Evolutionary conservation across 2,888 invertebrate species (phyloP).

Genomic region (Sclerodermus sp.): DNA sequence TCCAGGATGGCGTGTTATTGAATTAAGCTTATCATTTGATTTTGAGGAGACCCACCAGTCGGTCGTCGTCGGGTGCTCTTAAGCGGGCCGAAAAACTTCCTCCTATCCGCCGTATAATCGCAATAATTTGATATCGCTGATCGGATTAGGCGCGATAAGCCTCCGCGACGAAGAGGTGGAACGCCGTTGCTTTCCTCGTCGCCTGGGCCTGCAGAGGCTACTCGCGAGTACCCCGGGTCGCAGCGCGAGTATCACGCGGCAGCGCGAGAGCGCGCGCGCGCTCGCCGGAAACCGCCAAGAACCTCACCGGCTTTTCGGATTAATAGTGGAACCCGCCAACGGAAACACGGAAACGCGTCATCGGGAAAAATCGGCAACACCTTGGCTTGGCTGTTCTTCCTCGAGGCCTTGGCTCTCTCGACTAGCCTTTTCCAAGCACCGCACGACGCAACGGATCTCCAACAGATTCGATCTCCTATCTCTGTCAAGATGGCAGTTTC

Average conservation of each 20-base stretch:
- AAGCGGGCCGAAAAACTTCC: slow-evolving; percentile 55
- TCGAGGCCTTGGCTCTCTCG: too few species aligned
- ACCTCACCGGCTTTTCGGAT: not conserved
- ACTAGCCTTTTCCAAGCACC: too few species aligned
- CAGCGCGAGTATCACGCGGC: slow-evolving; percentile 15
- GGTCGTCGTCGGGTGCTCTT: slow-evolving; percentile 55
- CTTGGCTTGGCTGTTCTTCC: too few species aligned
- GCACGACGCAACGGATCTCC: too few species aligned
- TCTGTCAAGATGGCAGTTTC: too few species aligned
- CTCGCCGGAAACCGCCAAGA: slow-evolving; percentile 1
- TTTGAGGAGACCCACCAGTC: slow-evolving; percentile 57
- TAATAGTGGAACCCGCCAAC: not conserved
- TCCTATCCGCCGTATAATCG: slow-evolving; percentile 53
- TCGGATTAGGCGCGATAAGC: slow-evolving; percentile 53
- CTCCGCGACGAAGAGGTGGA: slow-evolving; percentile 30
- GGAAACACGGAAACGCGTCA: not conserved
- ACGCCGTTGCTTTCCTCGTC: not conserved
- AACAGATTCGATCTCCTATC: too few species aligned
- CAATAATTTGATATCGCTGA: slow-evolving; percentile 57
- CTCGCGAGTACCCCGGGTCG: slow-evolving; percentile 9
- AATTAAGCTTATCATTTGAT: slow-evolving; percentile 59
- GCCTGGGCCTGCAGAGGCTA: not conserved
- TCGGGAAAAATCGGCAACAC: too few species aligned
- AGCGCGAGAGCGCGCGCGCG: slow-evolving; percentile 9
- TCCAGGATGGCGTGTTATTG: slow-evolving; percentile 45